phyloP scores from a whole-genome alignment of 2,113 vertebrate species.

The Megaceryle maxima region DNA sequence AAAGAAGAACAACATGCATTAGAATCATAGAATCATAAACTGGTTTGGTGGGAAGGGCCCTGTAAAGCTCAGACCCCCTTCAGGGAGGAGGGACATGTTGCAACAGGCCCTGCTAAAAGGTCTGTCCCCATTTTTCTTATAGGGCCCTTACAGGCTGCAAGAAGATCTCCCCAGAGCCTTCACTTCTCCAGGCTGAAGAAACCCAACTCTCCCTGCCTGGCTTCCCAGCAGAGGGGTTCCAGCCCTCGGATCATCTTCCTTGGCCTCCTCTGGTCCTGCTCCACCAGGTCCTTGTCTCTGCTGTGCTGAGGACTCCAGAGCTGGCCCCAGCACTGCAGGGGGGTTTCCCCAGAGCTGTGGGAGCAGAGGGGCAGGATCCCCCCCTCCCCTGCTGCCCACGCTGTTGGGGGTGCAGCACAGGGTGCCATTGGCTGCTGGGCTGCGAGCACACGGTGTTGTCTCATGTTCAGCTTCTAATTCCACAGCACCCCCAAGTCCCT shows the following conservation, averaged over 20 bases:
- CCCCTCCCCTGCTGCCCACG: too few relatives aligned
- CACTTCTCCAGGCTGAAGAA: background rate
- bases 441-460: background rate
- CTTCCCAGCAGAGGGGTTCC: background rate
- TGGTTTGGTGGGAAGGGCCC: background rate
- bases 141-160: background rate
- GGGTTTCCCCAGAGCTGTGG: too few relatives aligned
- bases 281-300: too few relatives aligned
- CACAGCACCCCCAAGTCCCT: background rate
- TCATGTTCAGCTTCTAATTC: background rate
- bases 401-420: too few relatives aligned
- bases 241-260: background rate
- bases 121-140: background rate
- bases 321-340: too few relatives aligned
- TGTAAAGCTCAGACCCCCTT: background rate
- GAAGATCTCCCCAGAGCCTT: background rate
- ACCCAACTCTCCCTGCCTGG: background rate
- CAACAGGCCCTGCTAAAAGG: background rate
- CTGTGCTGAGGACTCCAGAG: too few relatives aligned
- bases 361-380: too few relatives aligned
- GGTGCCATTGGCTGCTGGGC: background rate
- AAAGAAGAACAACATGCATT: slow-evolving; percentile 57
- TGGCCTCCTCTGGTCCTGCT: too few relatives aligned
- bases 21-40: background rate
- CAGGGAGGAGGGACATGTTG: background rate